Evolutionary conservation across 2,113 vertebrate species (phyloP), one percentile per base, ranked within the genome.

Genomic region (Haemorhous mexicanus): DNA sequence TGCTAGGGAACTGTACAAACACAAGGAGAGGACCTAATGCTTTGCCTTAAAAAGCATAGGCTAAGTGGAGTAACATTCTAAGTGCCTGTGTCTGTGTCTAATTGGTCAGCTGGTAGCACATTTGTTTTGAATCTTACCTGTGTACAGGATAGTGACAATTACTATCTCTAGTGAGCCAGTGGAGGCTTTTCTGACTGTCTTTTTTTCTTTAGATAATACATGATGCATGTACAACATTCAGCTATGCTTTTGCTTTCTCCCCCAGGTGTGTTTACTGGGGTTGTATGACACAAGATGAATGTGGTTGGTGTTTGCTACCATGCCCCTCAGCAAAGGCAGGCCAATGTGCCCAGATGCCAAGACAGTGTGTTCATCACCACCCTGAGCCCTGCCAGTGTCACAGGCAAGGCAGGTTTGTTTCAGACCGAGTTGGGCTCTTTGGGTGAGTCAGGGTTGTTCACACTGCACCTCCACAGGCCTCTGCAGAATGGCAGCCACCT

Each of bases 191-290:
- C 70, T 5, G 1, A 13, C 33, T 62, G 10, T 23, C 17, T 79
- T 93, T 47, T 59, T 64, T 76, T 56, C 50, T 84, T 62, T 49
- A 39, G 14, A 9, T 28, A 26, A 27, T 30, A 30, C 27, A 27
- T 20, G 84, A 33, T 39, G 18, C 18, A 24, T 27, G 64, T 75
- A 32, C 70, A 78, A 43, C 20, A n/a, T 6, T 13, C 33, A 85
- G 62, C 43, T 46, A 27, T 47, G 24, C 23, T 52, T 78, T 87
- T 50, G 39, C 74, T 78, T 81, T 70, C 47, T 63, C 13, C 59
- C 20, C 47, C 26, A 20, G 4, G 23, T 0, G 0, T 72, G 53
- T 33, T 72, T 39, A 12, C 43, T 47, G 78, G 43, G 23, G 7
- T 41, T 82, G 37, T 37, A 47, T 14, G 46, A 53, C 55, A 32